Evolutionary conservation across 2,113 vertebrate genomes (phyloP), one percentile per base, ranked within the genome.

Genomic region (Suncus etruscus): DNA sequence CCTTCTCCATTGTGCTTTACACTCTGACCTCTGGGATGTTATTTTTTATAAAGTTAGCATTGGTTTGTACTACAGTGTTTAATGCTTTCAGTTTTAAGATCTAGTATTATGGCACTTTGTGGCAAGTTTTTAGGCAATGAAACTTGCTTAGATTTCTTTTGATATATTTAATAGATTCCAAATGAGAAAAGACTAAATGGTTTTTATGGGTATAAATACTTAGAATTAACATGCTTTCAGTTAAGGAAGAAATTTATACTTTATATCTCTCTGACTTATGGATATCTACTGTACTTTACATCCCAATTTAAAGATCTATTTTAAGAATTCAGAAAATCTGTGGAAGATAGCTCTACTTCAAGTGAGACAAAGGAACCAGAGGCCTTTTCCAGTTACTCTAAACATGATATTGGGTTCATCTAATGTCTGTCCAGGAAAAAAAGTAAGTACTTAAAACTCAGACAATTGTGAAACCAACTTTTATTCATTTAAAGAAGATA

Each of bases 281-380:
- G 32, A 58, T 93, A 91, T 79, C 50, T 93, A 93, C 85, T 63
- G 12, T 47, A 73, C 5, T 20, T 92, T n/a, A 88, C 29, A 69
- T 94, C 11, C 73, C n/a, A 96, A 48, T 94, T 96, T 95, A 54
- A 95, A 99, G 99, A 92, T 94, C 75, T 98, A 96, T 58, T 99
- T 99, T 96, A 98, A 95, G 96, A 98, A 97, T 94, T 95, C 98
- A 74, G 98, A 97, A 39, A 97, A 96, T 45, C 96, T 97, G 0
- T 99, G 99, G 99, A 98, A 98, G 96, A 96, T 96, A 5, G 97
- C 97, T 16, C 69, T 99, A 29, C 66, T 65, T 65, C 69, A 91
- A 32, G 39, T 99, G 51, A 98, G 97, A 95, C 98, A 48, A 86
- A 98, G 97, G 93, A 98, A 98, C 32, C 86, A 75, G 11, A 51